Evolutionary conservation across 2,797 vertebrate species (phyloP).

Genomic region (Danionella dracula): DNA sequence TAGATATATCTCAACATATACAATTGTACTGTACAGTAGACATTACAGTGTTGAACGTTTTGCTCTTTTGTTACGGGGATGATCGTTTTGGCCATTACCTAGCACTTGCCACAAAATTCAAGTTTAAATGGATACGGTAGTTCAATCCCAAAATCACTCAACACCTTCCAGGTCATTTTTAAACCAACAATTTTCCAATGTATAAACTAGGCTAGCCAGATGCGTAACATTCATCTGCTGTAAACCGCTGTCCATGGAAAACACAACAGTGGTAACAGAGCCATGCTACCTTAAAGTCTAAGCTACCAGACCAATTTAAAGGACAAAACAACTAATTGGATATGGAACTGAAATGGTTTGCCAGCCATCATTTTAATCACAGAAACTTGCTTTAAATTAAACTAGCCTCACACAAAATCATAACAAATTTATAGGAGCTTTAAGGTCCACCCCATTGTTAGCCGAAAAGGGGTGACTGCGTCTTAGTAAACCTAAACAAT

Average conservation of each 20-base stretch:
- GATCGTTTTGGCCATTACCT: slow-evolving; percentile 57
- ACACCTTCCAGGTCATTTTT: slow-evolving; percentile 85
- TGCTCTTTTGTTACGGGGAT: slow-evolving; percentile 44
- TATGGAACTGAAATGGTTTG: slow-evolving; percentile 55
- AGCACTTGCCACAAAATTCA: slow-evolving; percentile 64
- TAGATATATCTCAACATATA: slow-evolving; percentile 51
- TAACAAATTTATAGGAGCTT: background rate
- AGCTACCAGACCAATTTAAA: slow-evolving; percentile 79
- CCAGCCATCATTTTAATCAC: slow-evolving; percentile 67
- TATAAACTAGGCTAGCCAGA: slow-evolving; percentile 82
- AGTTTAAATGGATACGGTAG: slow-evolving; percentile 61
- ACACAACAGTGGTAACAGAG: slow-evolving; percentile 75
- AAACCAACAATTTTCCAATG: slow-evolving; percentile 80
- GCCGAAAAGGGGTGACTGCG: no score
- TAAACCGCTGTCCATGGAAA: slow-evolving; percentile 76
- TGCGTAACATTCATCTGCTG: slow-evolving; percentile 82
- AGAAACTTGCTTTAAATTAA: background rate
- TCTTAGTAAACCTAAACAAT: no score
- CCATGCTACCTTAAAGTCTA: slow-evolving; percentile 95
- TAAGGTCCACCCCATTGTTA: no score
- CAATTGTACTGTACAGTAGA: slow-evolving; percentile 49
- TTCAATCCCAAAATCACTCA: slow-evolving; percentile 61
- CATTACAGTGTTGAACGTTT: slow-evolving; percentile 40
- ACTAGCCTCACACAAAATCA: background rate
- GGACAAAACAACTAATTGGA: slow-evolving; percentile 34